Conservation (phyloP, 1,140 invertebrate species). For the Laupala kohalensis region DNA sequence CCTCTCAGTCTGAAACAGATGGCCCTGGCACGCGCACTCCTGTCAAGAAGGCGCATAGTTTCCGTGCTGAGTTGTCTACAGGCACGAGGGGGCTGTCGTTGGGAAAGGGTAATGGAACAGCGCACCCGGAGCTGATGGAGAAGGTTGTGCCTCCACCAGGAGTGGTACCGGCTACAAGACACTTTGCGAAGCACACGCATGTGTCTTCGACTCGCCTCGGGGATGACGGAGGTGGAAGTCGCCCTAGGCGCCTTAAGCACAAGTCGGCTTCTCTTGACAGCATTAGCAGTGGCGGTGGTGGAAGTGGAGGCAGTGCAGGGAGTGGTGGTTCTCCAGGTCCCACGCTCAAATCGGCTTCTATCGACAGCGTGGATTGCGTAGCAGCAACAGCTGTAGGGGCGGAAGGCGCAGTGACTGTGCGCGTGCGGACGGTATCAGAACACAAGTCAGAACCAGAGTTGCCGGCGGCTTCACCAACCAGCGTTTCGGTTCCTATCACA, state of each 20-base stretch:
- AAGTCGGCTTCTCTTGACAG: constrained; percentile 42
- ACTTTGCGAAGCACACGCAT: background rate
- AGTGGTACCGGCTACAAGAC: no score
- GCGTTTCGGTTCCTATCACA: background rate
- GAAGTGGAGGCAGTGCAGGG: constrained; percentile 16
- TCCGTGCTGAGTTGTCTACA: background rate
- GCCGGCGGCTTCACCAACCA: background rate
- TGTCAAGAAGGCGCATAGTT: background rate
- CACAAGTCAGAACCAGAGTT: background rate
- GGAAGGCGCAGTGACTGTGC: background rate
- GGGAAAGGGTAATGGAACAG: background rate
- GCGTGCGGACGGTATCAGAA: background rate
- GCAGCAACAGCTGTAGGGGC: background rate
- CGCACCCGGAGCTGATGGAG: background rate
- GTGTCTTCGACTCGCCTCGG: background rate
- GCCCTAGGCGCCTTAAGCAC: background rate
- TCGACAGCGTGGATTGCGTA: background rate
- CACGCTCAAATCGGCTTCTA: background rate
- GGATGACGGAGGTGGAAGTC: background rate
- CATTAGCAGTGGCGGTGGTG: constrained; percentile 37
- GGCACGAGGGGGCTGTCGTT: background rate
- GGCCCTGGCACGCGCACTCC: no score
- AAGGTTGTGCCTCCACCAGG: no score
- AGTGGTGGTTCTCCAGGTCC: no score
- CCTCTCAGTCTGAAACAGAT: background rate